A percentile compares a stretch with the other conserved stretches of the same genome.
Conservation (phyloP, 2,113 vertebrate species). For the Calypte anna region DNA sequence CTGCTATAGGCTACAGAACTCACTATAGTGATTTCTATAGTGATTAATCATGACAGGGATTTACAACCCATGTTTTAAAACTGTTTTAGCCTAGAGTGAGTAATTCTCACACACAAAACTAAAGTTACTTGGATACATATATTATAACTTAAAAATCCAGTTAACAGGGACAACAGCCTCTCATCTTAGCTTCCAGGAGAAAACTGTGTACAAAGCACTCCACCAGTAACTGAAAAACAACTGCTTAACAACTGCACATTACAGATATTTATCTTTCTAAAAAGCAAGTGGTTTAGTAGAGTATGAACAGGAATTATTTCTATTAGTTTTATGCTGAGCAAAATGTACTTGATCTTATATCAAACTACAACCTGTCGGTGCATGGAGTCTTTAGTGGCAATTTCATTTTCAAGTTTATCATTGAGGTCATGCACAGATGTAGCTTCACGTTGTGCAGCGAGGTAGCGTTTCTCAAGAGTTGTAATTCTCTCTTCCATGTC, state of each 20-base stretch:
- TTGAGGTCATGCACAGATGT: constrained; percentile 98
- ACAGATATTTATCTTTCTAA: background rate
- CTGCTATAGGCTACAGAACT: background rate
- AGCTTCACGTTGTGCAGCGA: constrained; percentile 94
- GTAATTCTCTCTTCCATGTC: constrained; percentile 99
- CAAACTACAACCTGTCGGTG: constrained; percentile 85
- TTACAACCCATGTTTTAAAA: background rate
- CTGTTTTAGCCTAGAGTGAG: background rate
- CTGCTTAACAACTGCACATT: background rate
- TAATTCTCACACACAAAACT: background rate
- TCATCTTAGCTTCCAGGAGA: background rate
- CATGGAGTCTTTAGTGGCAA: constrained; percentile 95
- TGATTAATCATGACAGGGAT: no score
- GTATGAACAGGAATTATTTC: background rate
- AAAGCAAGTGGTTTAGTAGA: background rate
- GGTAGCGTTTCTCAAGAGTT: constrained; percentile 98
- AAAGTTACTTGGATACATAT: background rate
- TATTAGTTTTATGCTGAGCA: background rate
- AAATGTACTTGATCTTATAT: background rate
- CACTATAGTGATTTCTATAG: background rate
- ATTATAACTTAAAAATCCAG: background rate
- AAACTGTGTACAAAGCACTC: background rate
- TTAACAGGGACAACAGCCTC: background rate
- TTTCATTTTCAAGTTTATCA: constrained; percentile 97
- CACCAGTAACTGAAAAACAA: background rate